Evolutionary conservation across 2,888 invertebrate species (phyloP).

Genomic region (Apamea sordens): DNA sequence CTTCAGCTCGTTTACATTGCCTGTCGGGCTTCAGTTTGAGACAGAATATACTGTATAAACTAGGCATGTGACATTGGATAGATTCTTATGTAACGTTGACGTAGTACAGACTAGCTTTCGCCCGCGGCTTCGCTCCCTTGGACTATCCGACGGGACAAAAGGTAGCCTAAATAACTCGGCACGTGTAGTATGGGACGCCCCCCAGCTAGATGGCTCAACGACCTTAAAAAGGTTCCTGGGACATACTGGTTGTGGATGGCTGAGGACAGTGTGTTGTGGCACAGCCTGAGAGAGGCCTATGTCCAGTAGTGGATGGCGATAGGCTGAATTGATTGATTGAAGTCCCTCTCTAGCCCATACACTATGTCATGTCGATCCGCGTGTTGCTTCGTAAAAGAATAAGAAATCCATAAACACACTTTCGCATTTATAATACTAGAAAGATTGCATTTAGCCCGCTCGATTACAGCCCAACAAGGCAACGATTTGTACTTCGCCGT

Average conservation of each 20-base stretch:
- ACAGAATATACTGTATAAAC: slow-evolving; percentile 13
- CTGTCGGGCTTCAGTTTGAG: slow-evolving; percentile 35
- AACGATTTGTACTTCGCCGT: not conserved
- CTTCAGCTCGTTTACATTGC: slow-evolving; percentile 63
- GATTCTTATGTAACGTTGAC: slow-evolving; percentile 10
- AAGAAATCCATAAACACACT: not conserved
- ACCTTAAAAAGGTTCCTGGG: not conserved
- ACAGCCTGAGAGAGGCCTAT: not conserved
- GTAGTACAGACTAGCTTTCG: not conserved
- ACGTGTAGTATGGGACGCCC: not conserved
- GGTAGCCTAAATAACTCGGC: not conserved
- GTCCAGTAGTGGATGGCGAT: not conserved
- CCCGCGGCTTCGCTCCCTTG: not conserved
- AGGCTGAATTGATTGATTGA: not conserved
- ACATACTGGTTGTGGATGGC: not conserved
- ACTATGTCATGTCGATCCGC: not conserved
- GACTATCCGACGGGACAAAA: not conserved
- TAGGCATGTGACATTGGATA: not conserved
- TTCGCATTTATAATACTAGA: not conserved
- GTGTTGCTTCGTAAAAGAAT: not conserved
- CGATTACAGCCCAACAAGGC: not conserved
- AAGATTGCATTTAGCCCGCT: not conserved
- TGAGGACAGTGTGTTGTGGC: not conserved
- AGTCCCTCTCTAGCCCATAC: not conserved
- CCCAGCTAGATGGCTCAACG: not conserved